Base-by-base conservation (phyloP, 2,888 invertebrate genomes). In the Alitta virens region DNA sequence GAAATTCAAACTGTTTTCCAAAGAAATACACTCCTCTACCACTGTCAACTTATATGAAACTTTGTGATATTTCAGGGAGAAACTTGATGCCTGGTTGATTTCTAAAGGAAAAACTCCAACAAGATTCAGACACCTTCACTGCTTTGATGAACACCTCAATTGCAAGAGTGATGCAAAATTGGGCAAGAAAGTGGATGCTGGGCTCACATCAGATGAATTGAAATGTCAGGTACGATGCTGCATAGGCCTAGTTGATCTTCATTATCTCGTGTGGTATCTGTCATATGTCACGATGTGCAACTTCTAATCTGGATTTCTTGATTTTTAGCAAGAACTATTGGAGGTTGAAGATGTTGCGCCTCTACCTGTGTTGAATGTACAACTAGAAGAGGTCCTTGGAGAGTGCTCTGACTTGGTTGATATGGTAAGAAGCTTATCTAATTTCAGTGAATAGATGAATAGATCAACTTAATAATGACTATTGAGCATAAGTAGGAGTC, bases 61-160 rank as follows among this genome's bases (percentile, higher is more conserved):
- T 46, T n/a, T 5, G 5, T 54, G 54, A 5, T 12, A 54, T 56
- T 55, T 24, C 66, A 77, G 77, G 52, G 60, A 68, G 16, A 72
- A 73, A 46, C 58, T 78, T 21, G 70, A 72, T 56, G 66, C 68
- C 5, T 78, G 77, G 77, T 55, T 78, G 55, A 68, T 68, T 51
- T 63, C 72, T 1, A 75, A 74, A 59, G 76, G 75, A 1, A 73
- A 70, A 43, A 75, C 76, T 1, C 76, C 77, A 2, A 71, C 73
- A 26, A 71, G 72, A 53, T 76, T 69, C 66, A 66, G 75, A 2
- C 76, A 78, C 54, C 57, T 75, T 52, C 70, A 73, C 68, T 75
- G 74, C 56, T 75, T 75, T 63, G 71, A 70, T 51, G 63, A 69
- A 12, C 18, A 49, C 5, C 43, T 68, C 55, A 68, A 69, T 3